Base-by-base conservation (phyloP, 2,888 invertebrate species). In the Cosmia trapezina region DNA sequence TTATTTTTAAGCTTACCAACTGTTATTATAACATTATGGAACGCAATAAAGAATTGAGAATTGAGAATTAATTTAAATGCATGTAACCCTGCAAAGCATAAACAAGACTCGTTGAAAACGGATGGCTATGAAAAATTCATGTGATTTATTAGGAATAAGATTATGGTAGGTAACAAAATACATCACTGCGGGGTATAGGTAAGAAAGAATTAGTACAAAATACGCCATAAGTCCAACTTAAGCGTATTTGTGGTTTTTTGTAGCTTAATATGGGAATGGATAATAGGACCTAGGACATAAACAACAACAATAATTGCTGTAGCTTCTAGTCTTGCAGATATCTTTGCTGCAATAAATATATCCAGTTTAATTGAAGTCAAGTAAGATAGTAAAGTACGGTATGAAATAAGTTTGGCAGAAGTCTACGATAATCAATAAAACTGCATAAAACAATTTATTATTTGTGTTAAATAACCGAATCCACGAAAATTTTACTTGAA, bases 1-100 rank as follows among this genome's bases (percentile, higher is more conserved):
- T n/a, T n/a, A n/a, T n/a, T n/a, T n/a, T n/a, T n/a, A n/a, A n/a
- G n/a, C n/a, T n/a, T n/a, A n/a, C n/a, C n/a, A n/a, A n/a, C n/a
- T n/a, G n/a, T n/a, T n/a, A n/a, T n/a, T n/a, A n/a, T n/a, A n/a
- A n/a, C n/a, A n/a, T n/a, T n/a, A n/a, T n/a, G n/a, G n/a, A n/a
- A n/a, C n/a, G n/a, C n/a, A n/a, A n/a, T n/a, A n/a, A n/a, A n/a
- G n/a, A n/a, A n/a, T n/a, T n/a, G n/a, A n/a, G n/a, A n/a, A n/a
- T n/a, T n/a, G n/a, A n/a, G n/a, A n/a, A n/a, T n/a, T n/a, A n/a
- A 91, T 92, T 91, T 90, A 92, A 90, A 92, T 91, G 89, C 91
- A 90, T 87, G 86, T 86, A 85, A 81, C 88, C 87, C 83, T 76
- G 86, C 81, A 83, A 83, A 84, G 47, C 83, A 89, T 90, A 91